Percentiles rank a stretch among this genome's conserved stretches.
Evolutionary conservation across 2,797 vertebrate genomes (phyloP).

Genomic region (Danio choprae): DNA sequence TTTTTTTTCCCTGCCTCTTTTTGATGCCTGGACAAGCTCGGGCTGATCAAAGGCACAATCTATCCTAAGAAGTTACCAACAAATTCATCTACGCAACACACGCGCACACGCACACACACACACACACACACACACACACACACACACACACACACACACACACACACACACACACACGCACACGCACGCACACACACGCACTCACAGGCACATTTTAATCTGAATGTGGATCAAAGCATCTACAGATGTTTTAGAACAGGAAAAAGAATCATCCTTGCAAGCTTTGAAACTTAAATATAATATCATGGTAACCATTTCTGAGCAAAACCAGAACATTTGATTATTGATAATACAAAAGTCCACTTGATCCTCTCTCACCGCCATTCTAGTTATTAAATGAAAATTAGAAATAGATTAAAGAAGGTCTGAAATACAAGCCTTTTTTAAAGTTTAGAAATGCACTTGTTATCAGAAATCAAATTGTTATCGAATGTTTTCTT

Average conservation of each 20-base stretch:
- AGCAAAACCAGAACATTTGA: too few relatives aligned
- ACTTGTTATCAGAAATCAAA: too few relatives aligned
- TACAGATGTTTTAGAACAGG: constrained; percentile 51
- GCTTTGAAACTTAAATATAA: too few relatives aligned
- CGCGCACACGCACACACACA: too few relatives aligned
- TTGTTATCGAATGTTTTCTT: neutral
- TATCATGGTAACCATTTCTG: too few relatives aligned
- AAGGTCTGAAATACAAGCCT: neutral
- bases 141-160: constrained; percentile 46
- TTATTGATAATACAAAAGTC: neutral
- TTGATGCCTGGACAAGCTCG: constrained; percentile 51
- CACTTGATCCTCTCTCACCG: neutral
- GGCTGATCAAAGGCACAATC: constrained; percentile 61
- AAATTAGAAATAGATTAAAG: neutral
- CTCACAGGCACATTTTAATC: constrained; percentile 46
- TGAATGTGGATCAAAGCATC: constrained; percentile 56
- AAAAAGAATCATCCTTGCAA: neutral
- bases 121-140: constrained; percentile 45
- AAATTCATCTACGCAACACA: constrained; percentile 53
- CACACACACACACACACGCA: constrained; percentile 39
- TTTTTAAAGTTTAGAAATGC: neutral
- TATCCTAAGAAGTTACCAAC: constrained; percentile 58
- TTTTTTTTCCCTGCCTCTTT: constrained; percentile 44
- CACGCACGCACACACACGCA: constrained; percentile 45
- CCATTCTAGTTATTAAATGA: neutral